Evolutionary conservation across 2,888 invertebrate genomes (phyloP).

Genomic region (Poecilus cupreus): DNA sequence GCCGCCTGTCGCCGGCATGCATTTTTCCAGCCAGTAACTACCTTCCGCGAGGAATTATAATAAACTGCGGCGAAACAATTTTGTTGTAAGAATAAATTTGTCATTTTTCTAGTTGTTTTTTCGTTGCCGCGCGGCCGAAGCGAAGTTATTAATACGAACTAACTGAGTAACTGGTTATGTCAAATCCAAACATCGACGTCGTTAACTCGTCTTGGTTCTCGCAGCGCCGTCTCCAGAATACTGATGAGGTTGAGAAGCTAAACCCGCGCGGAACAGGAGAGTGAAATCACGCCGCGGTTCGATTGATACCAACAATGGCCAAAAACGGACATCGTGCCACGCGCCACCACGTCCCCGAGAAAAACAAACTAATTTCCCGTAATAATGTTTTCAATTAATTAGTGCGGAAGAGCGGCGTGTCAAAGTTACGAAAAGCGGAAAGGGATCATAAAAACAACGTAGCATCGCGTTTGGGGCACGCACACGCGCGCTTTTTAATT

Average conservation of each 20-base stretch:
- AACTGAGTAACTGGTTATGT: constrained; percentile 75
- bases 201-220: constrained; percentile 70
- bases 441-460: constrained; percentile 27
- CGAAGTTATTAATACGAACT: constrained; percentile 74
- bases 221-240: constrained; percentile 70
- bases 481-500: constrained; percentile 67
- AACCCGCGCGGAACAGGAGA: neutral
- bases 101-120: constrained; percentile 73
- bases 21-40: constrained; percentile 70
- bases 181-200: constrained; percentile 74
- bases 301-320: constrained; percentile 43
- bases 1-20: constrained; percentile 72
- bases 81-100: constrained; percentile 71
- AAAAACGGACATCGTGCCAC: constrained; percentile 7
- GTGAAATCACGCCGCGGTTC: constrained; percentile 40
- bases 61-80: constrained; percentile 70
- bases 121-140: constrained; percentile 65
- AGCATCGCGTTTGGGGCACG: neutral
- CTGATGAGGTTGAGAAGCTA: constrained; percentile 69
- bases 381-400: constrained; percentile 72
- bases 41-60: constrained; percentile 68
- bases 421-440: constrained; percentile 39
- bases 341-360: neutral
- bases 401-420: constrained; percentile 61
- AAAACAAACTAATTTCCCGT: constrained; percentile 53